Base-by-base conservation (phyloP, 2,888 invertebrate species). In the Lochmaea crataegi region DNA sequence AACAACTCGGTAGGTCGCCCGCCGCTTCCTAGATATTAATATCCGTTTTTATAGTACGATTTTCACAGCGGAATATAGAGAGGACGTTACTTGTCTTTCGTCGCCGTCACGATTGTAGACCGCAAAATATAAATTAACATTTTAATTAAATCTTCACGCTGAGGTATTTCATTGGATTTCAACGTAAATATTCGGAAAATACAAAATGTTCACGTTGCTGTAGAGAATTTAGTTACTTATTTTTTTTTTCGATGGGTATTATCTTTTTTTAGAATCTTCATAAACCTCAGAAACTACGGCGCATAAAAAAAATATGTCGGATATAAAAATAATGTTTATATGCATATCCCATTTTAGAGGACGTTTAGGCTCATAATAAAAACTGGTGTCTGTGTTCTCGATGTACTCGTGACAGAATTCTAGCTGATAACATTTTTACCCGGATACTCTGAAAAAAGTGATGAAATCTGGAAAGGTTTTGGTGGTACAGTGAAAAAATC, bases 21-120 rank as follows among this genome's bases (percentile, higher is more conserved):
- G 78, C 71, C 76, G 73, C 75, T 75, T 77, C 73, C 79, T 73
- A 75, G 78, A 77, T 79, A 80, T 80, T 80, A 80, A 80, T 80
- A 80, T 79, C 77, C 73, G 78, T 80, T 80, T 80, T 80, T 80
- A 76, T 76, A 75, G 70, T 56, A 66, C 74, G 68, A 74, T 77
- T 76, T 76, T 72, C 74, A 65, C 53, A 60, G 66, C 65, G 70
- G 41, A 53, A 63, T 18, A 63, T 11, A 45, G 3, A 69, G 48
- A 57, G 58, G 18, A 61, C 61, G 48, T 69, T 65, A 58, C 51
- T 69, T 66, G 69, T 71, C 68, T 68, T 60, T 68, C 66, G 18
- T 45, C 57, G 70, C 42, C 32, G 61, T 70, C 64, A 57, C 64
- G 45, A 12, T 32, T 64, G 58, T 65, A 68, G 64, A 74, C 71